These are phyloP conservation scores for Laticauda colubrina DNA, from an alignment of 2,113 vertebrate species.

Conservation along the genomic window DNA sequence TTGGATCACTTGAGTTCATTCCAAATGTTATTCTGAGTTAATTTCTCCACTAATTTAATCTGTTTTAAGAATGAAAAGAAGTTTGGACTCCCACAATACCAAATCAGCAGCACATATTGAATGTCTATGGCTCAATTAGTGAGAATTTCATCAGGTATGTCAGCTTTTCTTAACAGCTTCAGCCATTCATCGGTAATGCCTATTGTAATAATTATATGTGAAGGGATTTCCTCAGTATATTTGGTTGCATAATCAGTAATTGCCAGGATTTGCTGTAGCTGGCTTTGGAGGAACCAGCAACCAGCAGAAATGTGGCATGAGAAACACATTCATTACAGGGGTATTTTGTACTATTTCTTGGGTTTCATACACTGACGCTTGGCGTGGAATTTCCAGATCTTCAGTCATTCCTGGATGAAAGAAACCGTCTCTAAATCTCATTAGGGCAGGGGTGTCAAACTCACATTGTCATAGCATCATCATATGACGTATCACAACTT, in stretches of 20 bases:
- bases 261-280: not conserved
- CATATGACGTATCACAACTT: no score
- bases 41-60: not conserved
- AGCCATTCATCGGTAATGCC: not conserved
- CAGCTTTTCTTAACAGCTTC: not conserved
- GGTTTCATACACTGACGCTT: not conserved
- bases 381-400: not conserved
- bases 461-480: no score
- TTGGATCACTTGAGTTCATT: no score
- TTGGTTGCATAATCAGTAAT: not conserved
- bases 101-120: not conserved
- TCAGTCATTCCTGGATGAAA: not conserved
- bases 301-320: not conserved
- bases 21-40: not conserved
- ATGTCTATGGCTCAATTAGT: not conserved
- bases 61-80: not conserved
- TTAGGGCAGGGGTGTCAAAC: not conserved
- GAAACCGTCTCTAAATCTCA: not conserved
- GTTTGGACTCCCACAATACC: not conserved
- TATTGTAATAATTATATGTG: not conserved
- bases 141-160: not conserved
- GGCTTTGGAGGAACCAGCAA: not conserved
- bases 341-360: not conserved
- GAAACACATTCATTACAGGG: not conserved
- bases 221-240: not conserved